Conservation (phyloP, 2,888 invertebrate species). For the Physocephala rufipes region DNA sequence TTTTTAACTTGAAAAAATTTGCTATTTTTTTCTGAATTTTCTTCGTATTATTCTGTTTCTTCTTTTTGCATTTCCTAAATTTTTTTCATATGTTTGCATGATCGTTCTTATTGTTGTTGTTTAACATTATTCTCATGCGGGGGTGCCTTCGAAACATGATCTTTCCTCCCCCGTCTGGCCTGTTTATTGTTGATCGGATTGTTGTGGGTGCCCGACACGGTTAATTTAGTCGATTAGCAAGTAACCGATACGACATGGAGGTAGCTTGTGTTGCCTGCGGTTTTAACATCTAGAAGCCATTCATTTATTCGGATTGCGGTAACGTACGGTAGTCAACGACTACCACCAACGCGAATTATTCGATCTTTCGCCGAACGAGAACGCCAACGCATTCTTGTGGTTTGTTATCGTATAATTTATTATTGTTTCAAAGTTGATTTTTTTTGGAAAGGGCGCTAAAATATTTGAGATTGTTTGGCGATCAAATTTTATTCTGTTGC, state of each 20-base stretch:
- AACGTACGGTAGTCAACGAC: not conserved
- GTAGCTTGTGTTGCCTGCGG: not conserved
- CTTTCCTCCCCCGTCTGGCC: too few relatives aligned
- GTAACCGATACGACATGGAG: not conserved
- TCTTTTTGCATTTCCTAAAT: not conserved
- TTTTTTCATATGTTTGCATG: not conserved
- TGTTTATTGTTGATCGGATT: too few relatives aligned
- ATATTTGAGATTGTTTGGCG: not conserved
- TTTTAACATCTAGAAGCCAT: not conserved
- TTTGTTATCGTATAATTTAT: not conserved
- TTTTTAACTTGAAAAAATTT: not conserved
- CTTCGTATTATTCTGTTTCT: not conserved
- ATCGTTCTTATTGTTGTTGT: slow-evolving; percentile 4
- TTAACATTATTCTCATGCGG: slow-evolving; percentile 9
- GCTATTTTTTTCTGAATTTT: too few relatives aligned
- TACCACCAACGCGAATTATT: not conserved
- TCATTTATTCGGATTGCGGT: not conserved
- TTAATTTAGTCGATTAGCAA: slow-evolving; percentile 59
- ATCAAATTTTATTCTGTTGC: slow-evolving; percentile 15
- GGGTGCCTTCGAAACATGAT: slow-evolving; percentile 28
- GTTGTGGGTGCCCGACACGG: slow-evolving; percentile 45
- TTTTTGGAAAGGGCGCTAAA: not conserved
- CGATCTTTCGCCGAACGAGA: not conserved
- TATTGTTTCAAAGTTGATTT: not conserved
- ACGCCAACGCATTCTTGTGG: slow-evolving; percentile 2